A percentile compares a stretch with the other conserved stretches of the same genome.
These are phyloP conservation scores for Florisuga fusca DNA, from an alignment of 2,797 vertebrate genomes.

Conservation along the genomic window DNA sequence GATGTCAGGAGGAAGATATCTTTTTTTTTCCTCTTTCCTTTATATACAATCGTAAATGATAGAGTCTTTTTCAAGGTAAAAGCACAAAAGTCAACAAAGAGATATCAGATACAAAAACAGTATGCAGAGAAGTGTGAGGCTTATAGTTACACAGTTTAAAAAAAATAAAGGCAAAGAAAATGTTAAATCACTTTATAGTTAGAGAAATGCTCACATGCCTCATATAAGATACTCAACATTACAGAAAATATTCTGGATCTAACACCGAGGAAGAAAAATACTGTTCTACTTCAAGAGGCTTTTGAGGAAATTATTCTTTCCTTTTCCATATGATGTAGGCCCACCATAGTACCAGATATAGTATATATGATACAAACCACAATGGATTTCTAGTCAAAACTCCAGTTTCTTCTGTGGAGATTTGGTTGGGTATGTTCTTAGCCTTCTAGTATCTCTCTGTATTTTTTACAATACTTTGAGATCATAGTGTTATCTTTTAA, in stretches of 20 bases:
- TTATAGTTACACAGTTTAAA: background rate
- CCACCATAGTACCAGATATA: background rate
- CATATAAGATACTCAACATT: background rate
- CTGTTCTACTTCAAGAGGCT: background rate
- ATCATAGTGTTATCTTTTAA: background rate
- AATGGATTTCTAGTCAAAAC: background rate
- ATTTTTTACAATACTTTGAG: background rate
- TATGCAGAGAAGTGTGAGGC: background rate
- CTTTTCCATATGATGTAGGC: no score
- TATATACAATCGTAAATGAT: background rate
- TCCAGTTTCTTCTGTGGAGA: background rate
- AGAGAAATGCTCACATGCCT: background rate
- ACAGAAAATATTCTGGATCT: background rate
- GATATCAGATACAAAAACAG: background rate
- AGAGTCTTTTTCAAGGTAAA: background rate
- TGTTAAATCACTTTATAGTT: background rate
- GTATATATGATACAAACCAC: background rate
- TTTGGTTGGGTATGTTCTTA: background rate
- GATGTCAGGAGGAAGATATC: background rate
- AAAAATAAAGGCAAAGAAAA: background rate
- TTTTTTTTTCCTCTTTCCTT: background rate
- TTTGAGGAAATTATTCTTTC: background rate
- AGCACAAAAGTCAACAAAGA: background rate
- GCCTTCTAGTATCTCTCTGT: background rate
- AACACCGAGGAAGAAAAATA: background rate